Percentiles rank a stretch among this genome's conserved stretches.
Conservation (phyloP, 2,797 vertebrate genomes). For the Parotocinclus haroldoi region DNA sequence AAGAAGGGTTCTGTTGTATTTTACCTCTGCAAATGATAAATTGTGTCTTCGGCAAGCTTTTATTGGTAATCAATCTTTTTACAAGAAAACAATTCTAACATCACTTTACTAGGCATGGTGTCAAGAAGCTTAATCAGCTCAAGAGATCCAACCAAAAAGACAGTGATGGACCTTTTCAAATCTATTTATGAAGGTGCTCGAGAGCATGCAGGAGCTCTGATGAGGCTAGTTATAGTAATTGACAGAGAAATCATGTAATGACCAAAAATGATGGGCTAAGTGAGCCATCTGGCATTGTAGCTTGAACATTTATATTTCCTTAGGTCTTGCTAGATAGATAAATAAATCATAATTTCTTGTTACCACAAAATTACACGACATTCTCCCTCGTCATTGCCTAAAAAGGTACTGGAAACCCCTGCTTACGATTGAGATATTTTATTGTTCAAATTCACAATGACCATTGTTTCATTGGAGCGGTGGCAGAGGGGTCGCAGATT, state of each 20-base stretch:
- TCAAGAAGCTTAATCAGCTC: slow-evolving; percentile 27
- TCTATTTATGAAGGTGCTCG: slow-evolving; percentile 53
- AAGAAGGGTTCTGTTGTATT: slow-evolving; percentile 18
- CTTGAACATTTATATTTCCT: slow-evolving; percentile 59
- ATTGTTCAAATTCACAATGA: slow-evolving; percentile 37
- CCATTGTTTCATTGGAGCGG: slow-evolving; percentile 47
- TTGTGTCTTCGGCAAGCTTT: slow-evolving; percentile 19
- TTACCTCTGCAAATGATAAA: slow-evolving; percentile 31
- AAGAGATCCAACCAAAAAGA: slow-evolving; percentile 21
- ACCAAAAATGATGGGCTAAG: slow-evolving; percentile 63
- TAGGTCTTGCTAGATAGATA: slow-evolving; percentile 70
- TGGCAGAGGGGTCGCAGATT: slow-evolving; percentile 39
- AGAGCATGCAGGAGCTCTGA: slow-evolving; percentile 61
- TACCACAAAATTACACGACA: slow-evolving; percentile 61
- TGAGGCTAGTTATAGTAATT: slow-evolving; percentile 67
- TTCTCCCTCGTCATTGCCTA: slow-evolving; percentile 54
- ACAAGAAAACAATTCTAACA: slow-evolving; percentile 37
- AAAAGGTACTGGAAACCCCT: slow-evolving; percentile 18
- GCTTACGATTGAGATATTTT: slow-evolving; percentile 18
- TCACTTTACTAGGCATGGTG: slow-evolving; percentile 24
- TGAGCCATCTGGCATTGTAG: slow-evolving; percentile 67
- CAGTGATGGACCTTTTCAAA: slow-evolving; percentile 40
- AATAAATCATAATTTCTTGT: slow-evolving; percentile 71
- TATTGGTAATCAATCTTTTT: slow-evolving; percentile 48
- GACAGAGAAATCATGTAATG: slow-evolving; percentile 63